Conservation (phyloP, 2,113 vertebrate species). For the Rhegmatorhina hoffmannsi region DNA sequence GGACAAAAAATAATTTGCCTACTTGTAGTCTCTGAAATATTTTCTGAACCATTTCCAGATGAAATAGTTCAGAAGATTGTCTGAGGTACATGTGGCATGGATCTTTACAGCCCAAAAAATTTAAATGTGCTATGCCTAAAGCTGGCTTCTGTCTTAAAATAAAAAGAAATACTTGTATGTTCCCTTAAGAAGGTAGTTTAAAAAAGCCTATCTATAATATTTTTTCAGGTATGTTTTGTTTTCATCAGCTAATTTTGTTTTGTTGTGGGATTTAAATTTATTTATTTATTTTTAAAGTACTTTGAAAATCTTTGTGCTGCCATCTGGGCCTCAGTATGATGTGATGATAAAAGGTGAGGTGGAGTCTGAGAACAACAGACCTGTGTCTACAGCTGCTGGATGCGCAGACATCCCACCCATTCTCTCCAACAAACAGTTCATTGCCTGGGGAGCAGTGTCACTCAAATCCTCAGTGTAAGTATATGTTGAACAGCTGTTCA, state of each 20-base stretch:
- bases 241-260: neutral
- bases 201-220: neutral
- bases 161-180: neutral
- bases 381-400: neutral
- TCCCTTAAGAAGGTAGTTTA: neutral
- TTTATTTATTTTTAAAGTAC: constrained; percentile 74
- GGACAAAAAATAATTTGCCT: neutral
- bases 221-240: neutral
- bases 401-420: constrained; percentile 82
- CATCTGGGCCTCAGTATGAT: constrained; percentile 94
- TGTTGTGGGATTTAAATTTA: neutral
- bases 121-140: neutral
- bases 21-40: neutral
- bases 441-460: constrained; percentile 91
- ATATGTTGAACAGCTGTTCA: neutral
- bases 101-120: neutral
- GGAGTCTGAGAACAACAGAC: constrained; percentile 36
- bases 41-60: neutral
- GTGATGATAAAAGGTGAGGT: constrained; percentile 85
- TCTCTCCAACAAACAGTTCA: constrained; percentile 93
- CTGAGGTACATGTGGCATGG: neutral
- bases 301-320: constrained; percentile 90
- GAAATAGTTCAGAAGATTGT: neutral
- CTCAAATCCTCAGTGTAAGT: constrained; percentile 91
- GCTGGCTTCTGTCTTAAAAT: neutral